Conservation (phyloP, 2,888 invertebrate species). For the Drosophila limbata region DNA sequence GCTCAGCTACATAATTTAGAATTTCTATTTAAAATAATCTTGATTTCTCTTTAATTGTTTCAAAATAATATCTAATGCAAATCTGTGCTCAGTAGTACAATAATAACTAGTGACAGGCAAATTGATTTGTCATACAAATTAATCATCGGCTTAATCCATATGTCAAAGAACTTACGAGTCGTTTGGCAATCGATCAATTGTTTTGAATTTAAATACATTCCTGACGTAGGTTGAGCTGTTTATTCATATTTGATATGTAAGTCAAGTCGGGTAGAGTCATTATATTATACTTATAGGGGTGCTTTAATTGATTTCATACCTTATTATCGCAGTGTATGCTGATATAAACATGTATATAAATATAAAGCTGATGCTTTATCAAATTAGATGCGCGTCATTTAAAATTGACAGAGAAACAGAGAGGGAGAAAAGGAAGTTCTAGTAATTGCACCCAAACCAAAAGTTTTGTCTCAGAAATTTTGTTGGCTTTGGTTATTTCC, state of each 20-base stretch:
- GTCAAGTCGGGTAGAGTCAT: neutral
- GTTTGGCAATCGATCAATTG: slow-evolving; percentile 7
- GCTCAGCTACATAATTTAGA: neutral
- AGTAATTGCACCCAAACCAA: neutral
- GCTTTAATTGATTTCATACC: slow-evolving; percentile 16
- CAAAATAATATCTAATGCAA: neutral
- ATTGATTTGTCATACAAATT: slow-evolving; percentile 16
- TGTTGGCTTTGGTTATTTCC: neutral
- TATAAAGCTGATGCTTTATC: slow-evolving; percentile 15
- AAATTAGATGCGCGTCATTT: slow-evolving; percentile 36
- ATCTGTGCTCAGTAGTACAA: slow-evolving; percentile 10
- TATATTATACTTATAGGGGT: slow-evolving; percentile 27
- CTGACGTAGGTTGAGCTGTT: slow-evolving; percentile 32
- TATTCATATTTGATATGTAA: slow-evolving; percentile 2
- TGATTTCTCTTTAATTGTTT: neutral
- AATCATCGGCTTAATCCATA: slow-evolving; percentile 2
- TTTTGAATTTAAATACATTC: slow-evolving; percentile 1
- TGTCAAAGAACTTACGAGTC: neutral
- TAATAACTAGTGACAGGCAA: neutral
- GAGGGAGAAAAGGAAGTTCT: neutral
- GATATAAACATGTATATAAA: neutral
- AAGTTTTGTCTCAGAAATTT: slow-evolving; percentile 7
- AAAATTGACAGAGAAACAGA: neutral
- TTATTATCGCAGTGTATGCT: slow-evolving; percentile 38
- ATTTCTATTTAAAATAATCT: neutral